Conservation (phyloP, 2,797 vertebrate genomes). For the Podarcis lilfordi region DNA sequence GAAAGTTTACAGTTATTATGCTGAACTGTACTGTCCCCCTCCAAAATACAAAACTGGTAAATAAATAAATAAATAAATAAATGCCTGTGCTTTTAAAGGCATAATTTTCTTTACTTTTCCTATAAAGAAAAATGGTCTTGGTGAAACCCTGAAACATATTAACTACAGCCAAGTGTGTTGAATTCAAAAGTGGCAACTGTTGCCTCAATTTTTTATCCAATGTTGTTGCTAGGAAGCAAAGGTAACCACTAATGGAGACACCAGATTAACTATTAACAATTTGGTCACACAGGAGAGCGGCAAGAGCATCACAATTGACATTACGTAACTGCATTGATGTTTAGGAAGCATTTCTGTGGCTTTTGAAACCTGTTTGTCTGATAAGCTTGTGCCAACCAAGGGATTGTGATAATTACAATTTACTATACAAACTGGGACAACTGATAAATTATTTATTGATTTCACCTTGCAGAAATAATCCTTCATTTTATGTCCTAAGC, state of each 20-base stretch:
- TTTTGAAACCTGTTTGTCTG: conserved; percentile 60
- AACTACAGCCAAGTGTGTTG: neutral
- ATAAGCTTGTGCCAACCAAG: conserved; percentile 74
- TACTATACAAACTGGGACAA: conserved; percentile 69
- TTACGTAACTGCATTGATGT: conserved; percentile 57
- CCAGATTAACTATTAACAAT: conserved; percentile 71
- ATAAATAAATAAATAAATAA: too few relatives aligned
- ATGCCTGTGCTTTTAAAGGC: neutral
- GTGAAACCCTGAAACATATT: neutral
- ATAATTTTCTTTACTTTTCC: neutral
- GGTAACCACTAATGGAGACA: conserved; percentile 52
- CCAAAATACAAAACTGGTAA: neutral
- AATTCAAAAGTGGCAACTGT: conserved; percentile 34
- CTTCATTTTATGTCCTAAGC: conserved; percentile 65
- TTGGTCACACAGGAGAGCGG: conserved; percentile 59
- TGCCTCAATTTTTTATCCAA: conserved; percentile 25
- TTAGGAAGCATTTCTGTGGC: conserved; percentile 60
- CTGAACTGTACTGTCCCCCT: neutral
- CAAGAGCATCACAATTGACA: conserved; percentile 67
- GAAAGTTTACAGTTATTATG: neutral
- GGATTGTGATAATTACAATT: conserved; percentile 74
- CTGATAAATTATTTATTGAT: conserved; percentile 75
- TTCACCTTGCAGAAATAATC: conserved; percentile 71
- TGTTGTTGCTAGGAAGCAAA: conserved; percentile 38
- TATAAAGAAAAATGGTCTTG: conserved; percentile 34